phyloP scores from a whole-genome alignment of 2,888 invertebrate genomes.

The Deilephila porcellus region DNA sequence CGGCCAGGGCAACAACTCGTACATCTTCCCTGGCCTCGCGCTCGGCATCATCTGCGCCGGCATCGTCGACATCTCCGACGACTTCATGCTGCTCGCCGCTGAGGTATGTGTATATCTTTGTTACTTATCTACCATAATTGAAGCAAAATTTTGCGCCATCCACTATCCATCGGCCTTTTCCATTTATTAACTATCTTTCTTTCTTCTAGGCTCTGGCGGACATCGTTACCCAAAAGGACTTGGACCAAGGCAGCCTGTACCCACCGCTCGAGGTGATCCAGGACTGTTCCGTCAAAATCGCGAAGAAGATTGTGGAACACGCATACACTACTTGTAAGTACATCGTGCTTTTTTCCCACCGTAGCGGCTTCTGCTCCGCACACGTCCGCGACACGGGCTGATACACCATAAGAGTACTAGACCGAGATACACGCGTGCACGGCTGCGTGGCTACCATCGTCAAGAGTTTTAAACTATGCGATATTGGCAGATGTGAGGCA shows the following conservation, averaged over 20 bases:
- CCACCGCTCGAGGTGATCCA: slow-evolving; percentile 94
- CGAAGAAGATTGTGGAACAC: slow-evolving; percentile 91
- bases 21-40: slow-evolving; percentile 98
- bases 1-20: slow-evolving; percentile 99
- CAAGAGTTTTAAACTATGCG: no score
- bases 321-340: slow-evolving; percentile 90
- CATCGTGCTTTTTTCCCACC: no score
- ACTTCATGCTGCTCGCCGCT: slow-evolving; percentile 96
- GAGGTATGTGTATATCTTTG: slow-evolving; percentile 82
- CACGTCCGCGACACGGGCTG: no score
- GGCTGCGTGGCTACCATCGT: no score
- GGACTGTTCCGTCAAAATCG: slow-evolving; percentile 94
- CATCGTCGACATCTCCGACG: slow-evolving; percentile 95
- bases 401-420: no score
- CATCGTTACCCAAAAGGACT: slow-evolving; percentile 91
- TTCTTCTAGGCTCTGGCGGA: slow-evolving; percentile 88
- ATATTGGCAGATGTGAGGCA: no score
- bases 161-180: no score
- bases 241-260: slow-evolving; percentile 94
- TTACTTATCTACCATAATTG: not conserved
- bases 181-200: not conserved
- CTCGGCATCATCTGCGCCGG: slow-evolving; percentile 95
- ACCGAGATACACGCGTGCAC: no score
- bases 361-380: no score
- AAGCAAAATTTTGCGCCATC: no score